A percentile compares a stretch with the other conserved stretches of the same genome.
phyloP scores from a whole-genome alignment of 1,140 invertebrate species.

The Parapsyche elsis region DNA sequence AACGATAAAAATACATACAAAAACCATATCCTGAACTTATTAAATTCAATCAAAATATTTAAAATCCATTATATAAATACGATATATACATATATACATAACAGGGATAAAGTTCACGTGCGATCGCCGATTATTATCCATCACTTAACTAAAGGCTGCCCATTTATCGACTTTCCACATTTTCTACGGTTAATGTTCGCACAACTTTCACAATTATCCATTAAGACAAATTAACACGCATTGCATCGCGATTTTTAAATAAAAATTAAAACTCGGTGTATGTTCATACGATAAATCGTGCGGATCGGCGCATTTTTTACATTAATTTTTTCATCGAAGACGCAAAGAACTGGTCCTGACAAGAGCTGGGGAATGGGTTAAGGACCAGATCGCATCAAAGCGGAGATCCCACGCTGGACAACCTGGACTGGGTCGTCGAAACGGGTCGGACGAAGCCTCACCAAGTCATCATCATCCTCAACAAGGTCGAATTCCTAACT shows the following conservation, averaged over 20 bases:
- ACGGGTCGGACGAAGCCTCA: conserved; percentile 3
- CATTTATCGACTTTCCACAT: conserved; percentile 8
- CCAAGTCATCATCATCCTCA: not conserved
- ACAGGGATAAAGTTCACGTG: not conserved
- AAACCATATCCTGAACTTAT: not conserved
- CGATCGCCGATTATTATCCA: not conserved
- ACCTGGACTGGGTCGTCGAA: conserved; percentile 11
- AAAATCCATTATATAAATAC: too few species aligned
- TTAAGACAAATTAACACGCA: conserved; percentile 16
- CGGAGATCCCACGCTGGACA: not conserved
- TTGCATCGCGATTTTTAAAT: not conserved
- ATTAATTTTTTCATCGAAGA: not conserved
- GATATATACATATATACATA: too few species aligned
- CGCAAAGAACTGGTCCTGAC: not conserved
- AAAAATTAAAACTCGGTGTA: too few species aligned
- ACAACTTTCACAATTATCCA: conserved; percentile 15
- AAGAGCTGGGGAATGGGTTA: not conserved
- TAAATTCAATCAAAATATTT: too few species aligned
- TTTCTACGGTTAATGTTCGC: conserved; percentile 1
- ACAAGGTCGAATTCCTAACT: not conserved
- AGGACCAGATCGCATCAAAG: conserved; percentile 1
- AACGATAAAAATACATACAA: not conserved
- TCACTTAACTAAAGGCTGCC: not conserved
- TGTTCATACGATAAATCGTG: too few species aligned
- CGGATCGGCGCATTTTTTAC: too few species aligned